Conservation (phyloP, 2,888 invertebrate genomes). For the Mylabris sibirica region DNA sequence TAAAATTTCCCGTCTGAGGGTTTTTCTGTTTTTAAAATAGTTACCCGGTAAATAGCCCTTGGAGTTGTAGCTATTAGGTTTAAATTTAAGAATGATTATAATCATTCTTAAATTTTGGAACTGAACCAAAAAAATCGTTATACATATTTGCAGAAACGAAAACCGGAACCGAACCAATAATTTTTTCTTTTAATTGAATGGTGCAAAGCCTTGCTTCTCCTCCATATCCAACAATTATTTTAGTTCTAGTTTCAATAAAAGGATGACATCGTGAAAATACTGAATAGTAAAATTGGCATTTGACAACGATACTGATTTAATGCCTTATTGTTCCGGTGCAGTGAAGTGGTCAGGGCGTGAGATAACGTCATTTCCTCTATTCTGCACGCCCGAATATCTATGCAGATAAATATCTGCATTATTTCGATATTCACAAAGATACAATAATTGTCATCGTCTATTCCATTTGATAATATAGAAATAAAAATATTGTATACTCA, state of each 20-base stretch:
- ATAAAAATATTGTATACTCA: not conserved
- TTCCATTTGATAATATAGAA: not conserved
- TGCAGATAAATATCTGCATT: slow-evolving; percentile 26
- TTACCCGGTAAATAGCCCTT: too few species aligned
- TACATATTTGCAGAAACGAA: too few species aligned
- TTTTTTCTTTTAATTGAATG: too few species aligned
- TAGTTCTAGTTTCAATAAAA: slow-evolving; percentile 17
- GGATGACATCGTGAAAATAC: slow-evolving; percentile 48
- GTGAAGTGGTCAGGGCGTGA: slow-evolving; percentile 58
- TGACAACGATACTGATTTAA: slow-evolving; percentile 58
- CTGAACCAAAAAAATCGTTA: too few species aligned
- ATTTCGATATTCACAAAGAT: slow-evolving; percentile 5
- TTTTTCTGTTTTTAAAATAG: too few species aligned
- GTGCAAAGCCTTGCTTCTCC: too few species aligned
- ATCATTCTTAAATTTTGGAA: too few species aligned
- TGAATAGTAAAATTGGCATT: slow-evolving; percentile 44
- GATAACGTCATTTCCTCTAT: slow-evolving; percentile 57
- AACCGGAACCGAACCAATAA: too few species aligned
- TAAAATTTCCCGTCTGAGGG: too few species aligned
- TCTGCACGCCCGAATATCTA: slow-evolving; percentile 47
- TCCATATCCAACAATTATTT: not conserved
- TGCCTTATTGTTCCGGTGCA: slow-evolving; percentile 58
- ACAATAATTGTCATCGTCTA: not conserved
- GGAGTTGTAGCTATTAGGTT: too few species aligned
- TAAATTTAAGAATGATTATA: too few species aligned